Percentiles rank a stretch among this genome's conserved stretches.
phyloP scores from a whole-genome alignment of 2,113 vertebrate species.

The Vanacampus margaritifer region DNA sequence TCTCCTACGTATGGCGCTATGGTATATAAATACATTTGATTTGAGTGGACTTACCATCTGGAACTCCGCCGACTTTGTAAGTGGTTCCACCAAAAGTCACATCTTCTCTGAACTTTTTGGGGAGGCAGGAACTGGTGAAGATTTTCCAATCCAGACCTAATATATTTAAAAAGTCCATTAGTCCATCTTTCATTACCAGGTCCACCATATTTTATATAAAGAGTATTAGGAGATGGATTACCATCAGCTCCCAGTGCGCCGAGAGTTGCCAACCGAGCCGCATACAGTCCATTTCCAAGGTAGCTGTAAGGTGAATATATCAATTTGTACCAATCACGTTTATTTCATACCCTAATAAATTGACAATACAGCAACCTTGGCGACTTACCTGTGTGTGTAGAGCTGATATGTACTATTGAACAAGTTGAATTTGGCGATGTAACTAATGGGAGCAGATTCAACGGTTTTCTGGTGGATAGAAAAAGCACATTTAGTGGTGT shows the following conservation, averaged over 20 bases:
- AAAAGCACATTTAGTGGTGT: neutral
- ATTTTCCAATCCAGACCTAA: conserved; percentile 75
- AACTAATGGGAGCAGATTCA: conserved; percentile 78
- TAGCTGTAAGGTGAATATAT: conserved; percentile 76
- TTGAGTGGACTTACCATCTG: conserved; percentile 79
- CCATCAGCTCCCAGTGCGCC: conserved; percentile 87
- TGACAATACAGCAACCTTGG: neutral
- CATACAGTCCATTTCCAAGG: conserved; percentile 91
- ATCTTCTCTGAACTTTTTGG: conserved; percentile 85
- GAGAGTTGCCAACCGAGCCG: conserved; percentile 85
- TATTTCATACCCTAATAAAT: conserved; percentile 6
- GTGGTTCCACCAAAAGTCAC: conserved; percentile 87
- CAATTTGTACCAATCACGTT: neutral
- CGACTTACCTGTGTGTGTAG: conserved; percentile 89
- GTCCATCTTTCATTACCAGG: neutral
- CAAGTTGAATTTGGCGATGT: conserved; percentile 88
- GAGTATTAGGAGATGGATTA: conserved; percentile 48
- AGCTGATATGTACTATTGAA: conserved; percentile 90
- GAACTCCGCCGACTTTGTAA: conserved; percentile 88
- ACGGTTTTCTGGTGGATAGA: conserved; percentile 81
- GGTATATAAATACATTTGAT: too few species aligned
- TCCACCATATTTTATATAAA: neutral
- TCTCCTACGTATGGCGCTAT: neutral
- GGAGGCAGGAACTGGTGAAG: conserved; percentile 89
- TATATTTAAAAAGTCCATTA: conserved; percentile 5